Conservation (phyloP, 2,888 invertebrate genomes). For the Dryobota labecula region DNA sequence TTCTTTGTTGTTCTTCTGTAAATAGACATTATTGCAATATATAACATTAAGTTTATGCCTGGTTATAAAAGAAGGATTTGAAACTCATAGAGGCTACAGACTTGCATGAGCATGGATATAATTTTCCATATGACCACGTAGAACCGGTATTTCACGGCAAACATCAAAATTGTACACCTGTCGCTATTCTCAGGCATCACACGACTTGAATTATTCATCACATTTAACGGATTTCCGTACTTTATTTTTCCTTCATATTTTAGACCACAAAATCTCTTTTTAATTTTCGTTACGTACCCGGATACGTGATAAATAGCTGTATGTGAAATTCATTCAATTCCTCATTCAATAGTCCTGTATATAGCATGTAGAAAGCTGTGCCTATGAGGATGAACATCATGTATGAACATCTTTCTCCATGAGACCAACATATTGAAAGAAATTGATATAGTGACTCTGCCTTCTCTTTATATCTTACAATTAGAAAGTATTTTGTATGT, state of each 20-base stretch:
- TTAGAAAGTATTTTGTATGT: too few species aligned
- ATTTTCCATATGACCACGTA: slow-evolving; percentile 14
- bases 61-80: background rate
- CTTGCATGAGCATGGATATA: background rate
- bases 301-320: background rate
- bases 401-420: too few species aligned
- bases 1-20: background rate
- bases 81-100: background rate
- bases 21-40: too few species aligned
- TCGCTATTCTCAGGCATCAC: slow-evolving; percentile 30
- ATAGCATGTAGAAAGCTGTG: too few species aligned
- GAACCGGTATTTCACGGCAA: slow-evolving; percentile 22
- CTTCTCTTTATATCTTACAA: too few species aligned
- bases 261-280: slow-evolving; percentile 3
- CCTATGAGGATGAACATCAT: too few species aligned
- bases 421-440: too few species aligned
- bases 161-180: slow-evolving; percentile 36
- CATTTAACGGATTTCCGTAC: slow-evolving; percentile 32
- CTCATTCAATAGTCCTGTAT: background rate
- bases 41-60: background rate
- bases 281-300: background rate
- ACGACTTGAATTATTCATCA: slow-evolving; percentile 45
- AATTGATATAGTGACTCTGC: too few species aligned
- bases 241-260: slow-evolving; percentile 18
- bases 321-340: background rate